phyloP scores from a whole-genome alignment of 2,797 vertebrate species.

The Danio choprae region DNA sequence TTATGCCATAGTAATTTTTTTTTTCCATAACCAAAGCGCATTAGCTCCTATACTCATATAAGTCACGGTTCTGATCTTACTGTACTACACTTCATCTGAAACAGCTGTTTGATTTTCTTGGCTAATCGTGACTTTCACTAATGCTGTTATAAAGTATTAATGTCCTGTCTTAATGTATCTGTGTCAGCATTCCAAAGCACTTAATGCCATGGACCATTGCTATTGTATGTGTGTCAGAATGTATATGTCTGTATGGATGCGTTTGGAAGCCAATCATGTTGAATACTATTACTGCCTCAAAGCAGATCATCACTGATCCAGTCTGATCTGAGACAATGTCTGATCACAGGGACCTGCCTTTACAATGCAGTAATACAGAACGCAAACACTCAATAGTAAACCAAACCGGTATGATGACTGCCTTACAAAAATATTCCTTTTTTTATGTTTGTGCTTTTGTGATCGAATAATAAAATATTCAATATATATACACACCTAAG shows the following conservation, averaged over 20 bases:
- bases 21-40: slow-evolving; percentile 48
- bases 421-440: slow-evolving; percentile 77
- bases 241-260: slow-evolving; percentile 29
- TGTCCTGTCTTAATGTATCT: slow-evolving; percentile 33
- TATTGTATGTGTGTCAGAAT: slow-evolving; percentile 14
- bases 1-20: slow-evolving; percentile 39
- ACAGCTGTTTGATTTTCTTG: slow-evolving; percentile 27
- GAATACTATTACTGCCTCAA: slow-evolving; percentile 16
- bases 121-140: slow-evolving; percentile 21
- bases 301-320: slow-evolving; percentile 33
- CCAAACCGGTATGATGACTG: slow-evolving; percentile 76
- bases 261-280: slow-evolving; percentile 13
- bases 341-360: slow-evolving; percentile 56
- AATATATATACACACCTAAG: slow-evolving; percentile 26
- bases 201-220: slow-evolving; percentile 38
- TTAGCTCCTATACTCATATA: slow-evolving; percentile 6
- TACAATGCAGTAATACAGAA: slow-evolving; percentile 69
- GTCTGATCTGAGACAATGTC: slow-evolving; percentile 37
- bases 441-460: slow-evolving; percentile 81
- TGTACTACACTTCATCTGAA: background rate
- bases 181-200: slow-evolving; percentile 44
- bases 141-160: slow-evolving; percentile 36
- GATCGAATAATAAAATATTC: slow-evolving; percentile 72
- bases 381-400: slow-evolving; percentile 58
- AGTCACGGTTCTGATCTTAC: background rate